A percentile compares a stretch with the other conserved stretches of the same genome.
Conservation (phyloP, 2,113 vertebrate species). For the Corythaeola cristata region DNA sequence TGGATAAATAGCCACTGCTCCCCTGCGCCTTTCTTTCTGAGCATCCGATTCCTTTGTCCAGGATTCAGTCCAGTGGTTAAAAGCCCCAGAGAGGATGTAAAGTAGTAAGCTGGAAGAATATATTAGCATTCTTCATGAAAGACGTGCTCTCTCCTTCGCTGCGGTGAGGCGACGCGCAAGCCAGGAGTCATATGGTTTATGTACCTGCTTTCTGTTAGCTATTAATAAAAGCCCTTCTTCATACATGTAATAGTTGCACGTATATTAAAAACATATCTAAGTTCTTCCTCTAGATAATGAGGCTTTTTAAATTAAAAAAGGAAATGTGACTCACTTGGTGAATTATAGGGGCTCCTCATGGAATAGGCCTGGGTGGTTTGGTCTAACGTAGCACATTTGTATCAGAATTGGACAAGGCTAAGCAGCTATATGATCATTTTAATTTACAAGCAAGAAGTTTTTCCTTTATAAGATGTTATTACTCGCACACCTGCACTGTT, state of each 20-base stretch:
- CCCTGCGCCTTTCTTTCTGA: neutral
- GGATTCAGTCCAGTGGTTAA: slow-evolving; percentile 11
- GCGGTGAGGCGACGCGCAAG: neutral
- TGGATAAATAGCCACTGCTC: neutral
- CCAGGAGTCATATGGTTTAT: neutral
- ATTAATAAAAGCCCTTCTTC: neutral
- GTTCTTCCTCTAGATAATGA: neutral
- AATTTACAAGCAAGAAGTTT: neutral
- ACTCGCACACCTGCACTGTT: neutral
- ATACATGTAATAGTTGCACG: neutral
- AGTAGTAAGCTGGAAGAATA: neutral
- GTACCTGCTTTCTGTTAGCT: neutral
- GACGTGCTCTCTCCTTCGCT: neutral
- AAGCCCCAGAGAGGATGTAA: slow-evolving; percentile 2
- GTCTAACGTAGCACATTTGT: neutral
- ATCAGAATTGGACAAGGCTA: neutral
- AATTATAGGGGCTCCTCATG: neutral
- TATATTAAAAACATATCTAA: neutral
- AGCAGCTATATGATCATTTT: neutral
- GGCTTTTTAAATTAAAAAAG: neutral
- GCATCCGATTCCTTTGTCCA: neutral
- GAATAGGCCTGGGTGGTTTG: neutral
- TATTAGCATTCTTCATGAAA: neutral
- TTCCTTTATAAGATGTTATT: neutral
- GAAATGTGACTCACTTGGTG: neutral